Percentiles rank a stretch among this genome's conserved stretches.
Evolutionary conservation across 1,140 invertebrate species (phyloP).

Genomic region (Cydia amplana): DNA sequence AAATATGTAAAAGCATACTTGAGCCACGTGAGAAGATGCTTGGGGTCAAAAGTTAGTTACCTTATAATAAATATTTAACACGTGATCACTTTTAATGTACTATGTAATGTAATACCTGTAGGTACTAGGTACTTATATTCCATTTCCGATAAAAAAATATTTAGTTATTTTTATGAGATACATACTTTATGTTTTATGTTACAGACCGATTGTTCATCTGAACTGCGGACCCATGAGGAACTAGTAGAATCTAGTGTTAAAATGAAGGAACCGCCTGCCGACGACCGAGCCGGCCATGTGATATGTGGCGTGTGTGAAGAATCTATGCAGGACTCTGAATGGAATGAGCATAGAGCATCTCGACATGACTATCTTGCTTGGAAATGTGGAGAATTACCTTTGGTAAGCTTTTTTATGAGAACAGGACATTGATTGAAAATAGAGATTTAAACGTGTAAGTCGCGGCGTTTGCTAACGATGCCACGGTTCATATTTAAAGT

Average conservation of each 20-base stretch:
- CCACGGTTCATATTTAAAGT: too few relatives aligned
- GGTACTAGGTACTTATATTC: too few relatives aligned
- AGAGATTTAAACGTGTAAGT: too few relatives aligned
- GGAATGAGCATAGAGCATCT: conserved; percentile 48
- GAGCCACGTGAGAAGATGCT: conserved; percentile 51
- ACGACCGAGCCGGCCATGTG: conserved; percentile 12
- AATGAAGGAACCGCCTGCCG: background rate
- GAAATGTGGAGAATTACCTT: conserved; percentile 45
- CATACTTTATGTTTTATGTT: too few relatives aligned
- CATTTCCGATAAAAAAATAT: too few relatives aligned
- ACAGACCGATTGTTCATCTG: background rate
- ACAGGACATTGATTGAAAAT: background rate
- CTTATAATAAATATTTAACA: too few relatives aligned
- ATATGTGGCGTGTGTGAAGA: conserved; percentile 49
- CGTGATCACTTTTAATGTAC: too few relatives aligned
- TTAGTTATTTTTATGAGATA: too few relatives aligned
- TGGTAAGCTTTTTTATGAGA: conserved; percentile 41
- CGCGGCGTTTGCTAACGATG: too few relatives aligned
- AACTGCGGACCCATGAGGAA: background rate
- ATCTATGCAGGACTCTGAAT: conserved; percentile 25
- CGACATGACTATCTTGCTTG: conserved; percentile 62
- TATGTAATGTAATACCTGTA: too few relatives aligned
- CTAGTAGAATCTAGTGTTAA: background rate
- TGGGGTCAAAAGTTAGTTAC: conserved; percentile 25
- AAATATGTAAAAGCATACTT: conserved; percentile 52